Base-by-base conservation (phyloP, 2,113 vertebrate species). In the Corythoichthys haematopterus region DNA sequence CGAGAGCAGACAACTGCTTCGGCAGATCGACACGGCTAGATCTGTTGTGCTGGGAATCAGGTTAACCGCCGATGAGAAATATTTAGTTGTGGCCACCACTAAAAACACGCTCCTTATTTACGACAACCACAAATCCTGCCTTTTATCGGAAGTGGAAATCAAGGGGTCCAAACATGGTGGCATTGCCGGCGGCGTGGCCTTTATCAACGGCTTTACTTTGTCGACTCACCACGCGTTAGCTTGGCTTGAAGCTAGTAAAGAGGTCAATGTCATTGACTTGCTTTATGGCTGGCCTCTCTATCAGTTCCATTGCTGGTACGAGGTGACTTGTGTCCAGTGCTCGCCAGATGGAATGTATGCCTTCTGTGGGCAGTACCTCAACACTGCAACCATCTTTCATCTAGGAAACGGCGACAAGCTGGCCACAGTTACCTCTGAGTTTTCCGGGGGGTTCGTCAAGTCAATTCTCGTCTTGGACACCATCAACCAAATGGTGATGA, bases 251-350 rank as follows among this genome's bases (percentile, higher is more conserved):
- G 95, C 96, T 70, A 99, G 97, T 84, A 99, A 97, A 91, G 94
- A 97, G 0, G 93, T 99, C 71, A 97, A 94, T 7, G 95, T 99
- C 46, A 98, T 99, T 16, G 97, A 99, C 76, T 86, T 99, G 59
- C 91, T 95, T 20, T 99, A 98, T 0, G 96, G 97, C 0, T 99
- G 97, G 97, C 97, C 97, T 14, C 93, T 99, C 45, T 97, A 98
- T 89, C 96, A 98, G 77, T 98, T 98, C 84, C 97, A 98, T 79
- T 99, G 97, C 87, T 99, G 97, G 97, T 98, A 99, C 0, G 97
- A 99, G 85, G 96, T 99, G 66, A 99, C 97, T 6, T 99, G 95
- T 58, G 95, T 98, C 74, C 96, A 96, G 83, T 99, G 96, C 78
- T 98, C 97, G 28, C 93, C 94, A 58, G 97, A 99, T 2, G 97